These are phyloP conservation scores for Patella vulgata DNA, from an alignment of 1,140 invertebrate genomes.

Conservation along the genomic window DNA sequence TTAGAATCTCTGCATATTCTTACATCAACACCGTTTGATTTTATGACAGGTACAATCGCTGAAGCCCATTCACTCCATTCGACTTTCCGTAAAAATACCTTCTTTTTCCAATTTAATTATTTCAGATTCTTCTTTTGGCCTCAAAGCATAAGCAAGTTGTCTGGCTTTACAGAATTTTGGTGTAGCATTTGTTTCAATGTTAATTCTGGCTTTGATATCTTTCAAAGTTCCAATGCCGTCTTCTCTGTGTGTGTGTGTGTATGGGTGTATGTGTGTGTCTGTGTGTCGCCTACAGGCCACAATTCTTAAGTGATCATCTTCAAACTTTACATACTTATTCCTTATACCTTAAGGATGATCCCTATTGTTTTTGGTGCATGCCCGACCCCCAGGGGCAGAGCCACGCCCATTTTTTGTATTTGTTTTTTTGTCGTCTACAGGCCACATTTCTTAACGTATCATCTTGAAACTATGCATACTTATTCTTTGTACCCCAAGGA, in stretches of 20 bases:
- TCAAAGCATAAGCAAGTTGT: conserved; percentile 55
- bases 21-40: conserved; percentile 34
- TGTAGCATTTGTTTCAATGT: conserved; percentile 7
- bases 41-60: conserved; percentile 36
- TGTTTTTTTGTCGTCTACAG: too few species aligned
- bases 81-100: conserved; percentile 33
- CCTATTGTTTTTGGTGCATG: too few species aligned
- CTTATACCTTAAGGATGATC: too few species aligned
- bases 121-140: conserved; percentile 47
- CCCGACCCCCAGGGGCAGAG: too few species aligned
- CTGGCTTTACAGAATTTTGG: conserved; percentile 39
- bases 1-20: conserved; percentile 51
- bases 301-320: too few species aligned
- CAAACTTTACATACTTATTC: too few species aligned
- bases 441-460: too few species aligned
- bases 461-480: too few species aligned
- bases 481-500: too few species aligned
- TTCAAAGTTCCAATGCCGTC: conserved; percentile 12
- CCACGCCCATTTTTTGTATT: too few species aligned
- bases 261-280: too few species aligned
- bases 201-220: conserved; percentile 24
- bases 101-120: conserved; percentile 25
- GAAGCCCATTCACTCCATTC: conserved; percentile 52
- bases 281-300: too few species aligned
- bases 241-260: not conserved